A percentile compares a stretch with the other conserved stretches of the same genome.
Conservation (phyloP, 2,113 vertebrate species). For the Hydrochoerus hydrochaeris region DNA sequence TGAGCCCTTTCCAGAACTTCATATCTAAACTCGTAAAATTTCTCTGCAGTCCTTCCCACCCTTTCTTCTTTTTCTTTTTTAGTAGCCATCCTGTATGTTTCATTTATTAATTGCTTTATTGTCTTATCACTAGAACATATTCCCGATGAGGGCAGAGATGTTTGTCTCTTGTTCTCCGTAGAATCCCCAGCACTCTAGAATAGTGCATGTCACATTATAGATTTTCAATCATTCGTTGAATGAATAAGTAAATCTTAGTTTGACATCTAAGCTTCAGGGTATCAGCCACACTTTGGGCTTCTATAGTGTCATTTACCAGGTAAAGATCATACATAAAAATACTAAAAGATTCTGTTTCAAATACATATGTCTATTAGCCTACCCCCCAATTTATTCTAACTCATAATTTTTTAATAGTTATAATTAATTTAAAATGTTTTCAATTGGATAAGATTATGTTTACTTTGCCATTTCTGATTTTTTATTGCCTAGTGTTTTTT, state of each 20-base stretch:
- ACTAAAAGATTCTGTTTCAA: background rate
- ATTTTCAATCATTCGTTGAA: background rate
- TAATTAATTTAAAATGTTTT: constrained; percentile 39
- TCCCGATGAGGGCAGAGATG: background rate
- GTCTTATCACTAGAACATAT: background rate
- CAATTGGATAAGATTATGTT: background rate
- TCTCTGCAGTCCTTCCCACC: background rate
- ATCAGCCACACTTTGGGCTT: background rate
- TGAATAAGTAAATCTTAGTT: background rate
- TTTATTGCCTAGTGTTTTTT: background rate
- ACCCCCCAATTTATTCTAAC: background rate
- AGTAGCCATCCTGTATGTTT: background rate
- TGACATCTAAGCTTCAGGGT: background rate
- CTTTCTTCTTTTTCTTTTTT: background rate
- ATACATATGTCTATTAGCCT: background rate
- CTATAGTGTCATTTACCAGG: background rate
- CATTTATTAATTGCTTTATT: background rate
- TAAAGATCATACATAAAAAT: background rate
- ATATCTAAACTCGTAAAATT: background rate
- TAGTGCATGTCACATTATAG: background rate
- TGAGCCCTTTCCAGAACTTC: background rate
- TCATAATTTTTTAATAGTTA: background rate
- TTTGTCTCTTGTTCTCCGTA: background rate
- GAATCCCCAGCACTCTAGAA: background rate
- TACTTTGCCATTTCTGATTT: constrained; percentile 7